Conservation (phyloP, 2,797 vertebrate genomes). For the Fistularia commersonii region DNA sequence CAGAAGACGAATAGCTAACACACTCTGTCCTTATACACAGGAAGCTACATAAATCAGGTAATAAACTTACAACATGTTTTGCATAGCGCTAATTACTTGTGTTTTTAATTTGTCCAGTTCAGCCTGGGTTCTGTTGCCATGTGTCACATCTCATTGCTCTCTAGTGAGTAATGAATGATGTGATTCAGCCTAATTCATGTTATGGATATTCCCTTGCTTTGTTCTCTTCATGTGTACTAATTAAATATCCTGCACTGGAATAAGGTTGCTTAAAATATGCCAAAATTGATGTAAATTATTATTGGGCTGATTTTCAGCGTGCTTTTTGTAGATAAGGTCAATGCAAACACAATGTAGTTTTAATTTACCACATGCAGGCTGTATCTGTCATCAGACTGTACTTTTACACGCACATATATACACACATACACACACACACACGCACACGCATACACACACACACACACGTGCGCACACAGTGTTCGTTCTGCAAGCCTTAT, state of each 20-base stretch:
- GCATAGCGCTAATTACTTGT: slow-evolving; percentile 80
- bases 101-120: slow-evolving; percentile 80
- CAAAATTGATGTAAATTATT: slow-evolving; percentile 44
- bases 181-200: slow-evolving; percentile 68
- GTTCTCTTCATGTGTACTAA: slow-evolving; percentile 55
- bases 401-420: slow-evolving; percentile 24
- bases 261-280: slow-evolving; percentile 47
- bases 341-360: slow-evolving; percentile 40
- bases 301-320: slow-evolving; percentile 35
- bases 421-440: slow-evolving; percentile 21
- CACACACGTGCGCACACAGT: slow-evolving; percentile 25
- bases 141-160: slow-evolving; percentile 73
- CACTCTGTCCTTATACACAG: slow-evolving; percentile 74
- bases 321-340: slow-evolving; percentile 34
- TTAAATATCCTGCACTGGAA: slow-evolving; percentile 51
- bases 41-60: slow-evolving; percentile 80
- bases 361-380: slow-evolving; percentile 42
- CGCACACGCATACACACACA: slow-evolving; percentile 10
- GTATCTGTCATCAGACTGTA: slow-evolving; percentile 47
- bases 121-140: slow-evolving; percentile 69
- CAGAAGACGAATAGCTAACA: slow-evolving; percentile 72
- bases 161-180: slow-evolving; percentile 75
- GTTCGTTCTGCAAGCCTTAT: slow-evolving; percentile 56
- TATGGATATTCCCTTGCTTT: slow-evolving; percentile 66
- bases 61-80: slow-evolving; percentile 80